phyloP scores from a whole-genome alignment of 2,797 vertebrate genomes.

The Lophius americanus region DNA sequence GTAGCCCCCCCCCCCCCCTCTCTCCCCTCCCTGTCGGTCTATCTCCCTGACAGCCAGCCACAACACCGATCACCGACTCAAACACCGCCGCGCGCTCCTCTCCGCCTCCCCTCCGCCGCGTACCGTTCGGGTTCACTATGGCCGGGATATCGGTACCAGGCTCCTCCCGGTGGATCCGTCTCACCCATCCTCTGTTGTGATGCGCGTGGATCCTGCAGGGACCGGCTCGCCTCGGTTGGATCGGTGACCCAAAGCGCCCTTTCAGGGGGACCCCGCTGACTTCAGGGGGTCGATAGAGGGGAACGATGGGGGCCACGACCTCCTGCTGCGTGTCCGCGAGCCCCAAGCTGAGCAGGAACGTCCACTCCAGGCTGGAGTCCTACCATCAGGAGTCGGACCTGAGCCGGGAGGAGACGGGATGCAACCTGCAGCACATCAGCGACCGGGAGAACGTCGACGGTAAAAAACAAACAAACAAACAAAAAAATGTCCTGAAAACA shows the following conservation, averaged over 20 bases:
- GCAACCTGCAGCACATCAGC: slow-evolving; percentile 94
- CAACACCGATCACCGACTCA: slow-evolving; percentile 2
- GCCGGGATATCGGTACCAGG: neutral
- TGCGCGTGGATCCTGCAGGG: slow-evolving; percentile 28
- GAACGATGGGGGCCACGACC: slow-evolving; percentile 87
- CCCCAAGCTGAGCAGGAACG: slow-evolving; percentile 89
- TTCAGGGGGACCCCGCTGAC: no score
- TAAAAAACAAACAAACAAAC: slow-evolving; percentile 56
- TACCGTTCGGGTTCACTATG: slow-evolving; percentile 1
- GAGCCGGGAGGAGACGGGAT: slow-evolving; percentile 88
- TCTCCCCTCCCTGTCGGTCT: slow-evolving; percentile 14
- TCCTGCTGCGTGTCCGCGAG: slow-evolving; percentile 92
- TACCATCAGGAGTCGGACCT: slow-evolving; percentile 88
- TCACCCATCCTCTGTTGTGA: neutral
- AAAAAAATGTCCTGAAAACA: no score
- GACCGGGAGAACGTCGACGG: slow-evolving; percentile 92
- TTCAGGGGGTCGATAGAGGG: neutral
- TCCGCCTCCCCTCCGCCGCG: neutral
- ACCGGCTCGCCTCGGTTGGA: slow-evolving; percentile 15
- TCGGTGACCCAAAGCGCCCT: neutral
- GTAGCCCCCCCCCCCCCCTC: slow-evolving; percentile 33
- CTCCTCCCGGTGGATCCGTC: slow-evolving; percentile 19
- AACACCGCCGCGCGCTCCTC: neutral
- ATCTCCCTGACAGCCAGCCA: slow-evolving; percentile 31
- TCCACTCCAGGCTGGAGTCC: slow-evolving; percentile 90